Evolutionary conservation across 2,797 vertebrate species (phyloP), one percentile per base, ranked within the genome.

Genomic region (Mionectes olivaceus): DNA sequence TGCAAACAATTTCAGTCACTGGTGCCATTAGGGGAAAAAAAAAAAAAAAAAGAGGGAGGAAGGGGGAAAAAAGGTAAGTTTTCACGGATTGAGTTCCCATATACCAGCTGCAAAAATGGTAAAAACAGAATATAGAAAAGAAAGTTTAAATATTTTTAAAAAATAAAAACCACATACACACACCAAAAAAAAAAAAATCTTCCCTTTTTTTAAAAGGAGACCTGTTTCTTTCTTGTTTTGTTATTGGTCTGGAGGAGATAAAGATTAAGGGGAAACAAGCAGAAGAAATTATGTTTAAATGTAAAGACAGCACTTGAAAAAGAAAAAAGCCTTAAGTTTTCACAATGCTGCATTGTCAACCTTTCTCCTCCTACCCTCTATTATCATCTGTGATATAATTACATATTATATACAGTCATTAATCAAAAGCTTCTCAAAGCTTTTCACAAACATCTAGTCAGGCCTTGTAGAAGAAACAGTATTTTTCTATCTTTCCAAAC

Each of bases 381-480:
- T 86, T 94, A 91, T 89, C 80, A 33, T 55, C 24, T 19, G 30
- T 81, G 84, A 94, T 90, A 87, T 47, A 90, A 94, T 86, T 69
- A 83, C 33, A 35, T 37, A 87, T 68, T 83, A 43, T 61, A 78
- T 27, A 74, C 18, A 87, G 61, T 55, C 18, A 7, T 81, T 91
- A 91, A 93, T 68, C 82, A 94, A 94, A 94, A 93, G 84, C 27
- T 47, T 85, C 71, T 83, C 60, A 80, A 85, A 91, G 75, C 56
- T 76, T 73, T 94, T 89, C 67, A 75, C 55, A 96, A 93, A 74
- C 76, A 89, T 68, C 82, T 68, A 65, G 43, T 86, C 77, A 83
- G 44, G 53, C 39, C 65, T 78, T 78, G 46, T 27, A 83, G 87
- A 91, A 78, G 61, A 91, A 86, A 57, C 0, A 43, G 18, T 30